Base-by-base conservation (phyloP, 2,797 vertebrate species). In the Okamejei kenojei region DNA sequence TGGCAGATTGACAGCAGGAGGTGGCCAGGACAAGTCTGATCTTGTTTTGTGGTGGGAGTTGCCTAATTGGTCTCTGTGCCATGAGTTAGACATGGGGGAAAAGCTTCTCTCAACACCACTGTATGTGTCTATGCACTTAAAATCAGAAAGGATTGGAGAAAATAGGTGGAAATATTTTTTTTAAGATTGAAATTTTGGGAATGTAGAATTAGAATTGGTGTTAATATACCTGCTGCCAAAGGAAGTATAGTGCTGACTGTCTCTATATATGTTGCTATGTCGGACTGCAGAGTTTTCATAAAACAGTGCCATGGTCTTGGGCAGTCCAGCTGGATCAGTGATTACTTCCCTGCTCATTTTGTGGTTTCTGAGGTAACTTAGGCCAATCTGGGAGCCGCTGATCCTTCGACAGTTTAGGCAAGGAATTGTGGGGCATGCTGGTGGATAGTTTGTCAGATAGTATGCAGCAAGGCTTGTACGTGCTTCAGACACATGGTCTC, bases 31-130 rank as follows among this genome's bases (percentile, higher is more conserved):
- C 63, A 88, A 68, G n/a, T 88, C 61, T 32, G 15, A n/a, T 61
- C 54, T 84, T 84, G 54, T 11, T 84, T 29, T 7, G 45, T 45
- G 23, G 38, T 82, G 80, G 80, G 45, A 26, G 38, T 3, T 82
- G 58, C 61, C 82, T 88, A 88, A 88, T 88, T 88, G n/a, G 61
- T 23, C n/a, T 88, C 63, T 35, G n/a, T 32, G 35, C n/a, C n/a
- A 8, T n/a, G 61, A 11, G 38, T 81, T 80, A 7, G 38, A 21
- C 11, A 4, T 29, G 54, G 58, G 19, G 38, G 26, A 45, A 81
- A 19, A 21, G 17, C 5, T 61, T n/a, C 58, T 86, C 29, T n/a
- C 29, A 86, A 32, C 15, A 35, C n/a, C 32, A 68, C 29, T 63
- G 82, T 7, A 17, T 21, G n/a, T 7, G 19, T 7, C 7, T 26